Evolutionary conservation across 35 echinoderm and acorn worm species (phyloP).

Genomic region (Ophiothrix spiculata): DNA sequence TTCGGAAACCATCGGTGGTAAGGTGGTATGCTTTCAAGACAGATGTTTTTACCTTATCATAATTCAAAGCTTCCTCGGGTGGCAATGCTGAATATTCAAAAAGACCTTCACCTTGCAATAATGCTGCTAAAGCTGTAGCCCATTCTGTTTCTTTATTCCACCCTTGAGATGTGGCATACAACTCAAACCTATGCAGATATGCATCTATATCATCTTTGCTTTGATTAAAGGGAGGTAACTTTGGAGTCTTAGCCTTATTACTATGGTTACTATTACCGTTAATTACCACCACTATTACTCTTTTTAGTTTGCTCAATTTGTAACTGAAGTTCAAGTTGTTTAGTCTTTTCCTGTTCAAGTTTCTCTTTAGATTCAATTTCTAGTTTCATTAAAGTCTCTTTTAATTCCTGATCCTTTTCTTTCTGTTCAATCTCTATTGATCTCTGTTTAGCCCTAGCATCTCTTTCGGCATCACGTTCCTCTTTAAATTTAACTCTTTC

Average conservation of each 20-base stretch:
- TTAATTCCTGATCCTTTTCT: too few species aligned
- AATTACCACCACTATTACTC: background rate
- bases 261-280: background rate
- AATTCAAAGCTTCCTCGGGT: too few species aligned
- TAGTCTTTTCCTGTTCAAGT: background rate
- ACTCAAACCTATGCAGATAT: background rate
- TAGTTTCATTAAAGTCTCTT: too few species aligned
- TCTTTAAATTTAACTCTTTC: too few species aligned
- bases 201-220: constrained; percentile 22
- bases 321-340: background rate
- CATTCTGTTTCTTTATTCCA: constrained; percentile 13
- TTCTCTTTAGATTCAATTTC: too few species aligned
- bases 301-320: background rate
- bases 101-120: background rate
- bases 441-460: too few species aligned
- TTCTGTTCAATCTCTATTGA: too few species aligned
- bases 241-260: constrained; percentile 22
- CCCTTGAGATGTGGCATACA: background rate
- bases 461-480: background rate
- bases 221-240: constrained; percentile 15
- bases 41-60: constrained; percentile 3
- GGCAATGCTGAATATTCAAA: constrained; percentile 9
- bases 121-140: constrained; percentile 23
- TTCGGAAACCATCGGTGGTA: background rate
- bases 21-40: background rate